Conservation (phyloP, 2,797 vertebrate genomes). For the Pristis pectinata region DNA sequence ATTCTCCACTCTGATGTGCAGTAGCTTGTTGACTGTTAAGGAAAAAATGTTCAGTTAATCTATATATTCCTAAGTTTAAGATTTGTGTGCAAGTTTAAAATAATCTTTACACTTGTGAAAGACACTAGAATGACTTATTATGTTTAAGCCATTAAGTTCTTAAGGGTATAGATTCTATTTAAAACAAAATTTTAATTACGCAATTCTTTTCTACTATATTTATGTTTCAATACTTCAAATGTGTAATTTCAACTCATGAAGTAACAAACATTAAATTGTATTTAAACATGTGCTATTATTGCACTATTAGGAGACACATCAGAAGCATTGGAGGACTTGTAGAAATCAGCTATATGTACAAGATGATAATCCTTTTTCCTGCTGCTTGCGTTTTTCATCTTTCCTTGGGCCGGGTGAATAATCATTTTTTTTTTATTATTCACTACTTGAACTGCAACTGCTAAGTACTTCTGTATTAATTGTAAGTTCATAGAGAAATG, state of each 20-base stretch:
- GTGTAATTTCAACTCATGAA: not conserved
- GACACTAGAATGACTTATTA: not conserved
- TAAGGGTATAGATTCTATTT: not conserved
- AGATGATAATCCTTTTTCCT: not conserved
- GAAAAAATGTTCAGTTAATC: conserved; percentile 6
- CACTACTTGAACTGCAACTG: not conserved
- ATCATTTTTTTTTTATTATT: not conserved
- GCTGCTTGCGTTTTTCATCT: not conserved
- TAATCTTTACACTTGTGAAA: not conserved
- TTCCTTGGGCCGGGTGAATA: not conserved
- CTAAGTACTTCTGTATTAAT: not conserved
- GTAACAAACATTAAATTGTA: not conserved
- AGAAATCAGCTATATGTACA: not conserved
- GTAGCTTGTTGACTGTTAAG: conserved; percentile 44
- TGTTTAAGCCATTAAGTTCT: not conserved
- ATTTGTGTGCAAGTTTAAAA: no score
- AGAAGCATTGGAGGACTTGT: not conserved
- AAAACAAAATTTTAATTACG: not conserved
- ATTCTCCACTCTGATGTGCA: conserved; percentile 28
- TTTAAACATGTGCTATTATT: not conserved
- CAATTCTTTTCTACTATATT: not conserved
- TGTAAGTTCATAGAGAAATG: not conserved
- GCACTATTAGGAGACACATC: not conserved
- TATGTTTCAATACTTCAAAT: not conserved
- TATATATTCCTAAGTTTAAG: not conserved